These are phyloP conservation scores for Paramisgurnus dabryanus DNA, from an alignment of 2,113 vertebrate genomes.

Conservation along the genomic window DNA sequence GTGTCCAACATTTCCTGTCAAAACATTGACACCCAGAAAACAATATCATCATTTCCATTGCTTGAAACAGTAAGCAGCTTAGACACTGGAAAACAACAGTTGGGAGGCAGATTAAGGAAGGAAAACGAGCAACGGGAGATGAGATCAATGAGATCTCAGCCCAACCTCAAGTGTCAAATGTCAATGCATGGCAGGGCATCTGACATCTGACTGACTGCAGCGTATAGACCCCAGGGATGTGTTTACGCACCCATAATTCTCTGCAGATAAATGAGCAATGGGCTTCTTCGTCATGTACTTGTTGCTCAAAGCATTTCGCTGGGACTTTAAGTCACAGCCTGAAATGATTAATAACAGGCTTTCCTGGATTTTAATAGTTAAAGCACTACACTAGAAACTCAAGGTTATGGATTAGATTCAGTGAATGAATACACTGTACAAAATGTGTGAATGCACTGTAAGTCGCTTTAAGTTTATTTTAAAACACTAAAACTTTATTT, in stretches of 20 bases:
- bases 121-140: slow-evolving; percentile 36
- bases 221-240: slow-evolving; percentile 10
- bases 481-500: too few relatives aligned
- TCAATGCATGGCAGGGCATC: slow-evolving; percentile 44
- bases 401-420: too few relatives aligned
- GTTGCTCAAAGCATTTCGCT: background rate
- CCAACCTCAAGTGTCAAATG: slow-evolving; percentile 42
- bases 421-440: too few relatives aligned
- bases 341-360: too few relatives aligned
- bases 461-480: too few relatives aligned
- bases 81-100: slow-evolving; percentile 42
- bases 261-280: background rate
- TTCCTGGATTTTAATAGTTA: too few relatives aligned
- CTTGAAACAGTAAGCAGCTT: slow-evolving; percentile 35
- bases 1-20: slow-evolving; percentile 24
- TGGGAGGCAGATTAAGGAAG: slow-evolving; percentile 36
- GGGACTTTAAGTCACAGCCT: background rate
- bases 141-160: slow-evolving; percentile 33
- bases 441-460: too few relatives aligned
- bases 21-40: slow-evolving; percentile 18
- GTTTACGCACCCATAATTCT: background rate
- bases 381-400: too few relatives aligned
- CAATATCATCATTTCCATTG: slow-evolving; percentile 14
- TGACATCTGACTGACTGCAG: slow-evolving; percentile 18
- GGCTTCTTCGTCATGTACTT: background rate